Evolutionary conservation across 2,113 vertebrate species (phyloP), one percentile per base, ranked within the genome.

Genomic region (Pimephales promelas): DNA sequence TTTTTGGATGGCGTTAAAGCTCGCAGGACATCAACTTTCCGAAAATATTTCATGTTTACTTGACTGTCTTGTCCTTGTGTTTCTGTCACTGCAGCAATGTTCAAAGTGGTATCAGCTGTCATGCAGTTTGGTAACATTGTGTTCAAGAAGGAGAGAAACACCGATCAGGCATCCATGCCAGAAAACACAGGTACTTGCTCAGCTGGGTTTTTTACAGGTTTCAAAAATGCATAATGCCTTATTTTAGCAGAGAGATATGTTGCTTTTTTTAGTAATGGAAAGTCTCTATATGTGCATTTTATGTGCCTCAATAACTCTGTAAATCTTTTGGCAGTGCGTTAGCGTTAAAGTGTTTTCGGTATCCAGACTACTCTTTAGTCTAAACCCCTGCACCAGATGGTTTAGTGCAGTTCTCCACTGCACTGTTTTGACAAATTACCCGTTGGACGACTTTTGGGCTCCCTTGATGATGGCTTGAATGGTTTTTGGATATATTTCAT

Each of bases 71-170:
- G 79, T 64, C 43, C 59, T 3, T 84, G 75, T 18, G 11, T 83
- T 79, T 86, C 24, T 56, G 16, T 74, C 4, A 86, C 64, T 90
- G 43, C 75, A 99, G 98, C 97, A 11, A 99, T 99, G 98, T 92
- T 99, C 81, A 99, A 97, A 90, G 98, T 99, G 56, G 98, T 98
- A 28, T 99, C 98, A 28, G 96, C 98, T 1, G 98, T 99, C 86
- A 94, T 99, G 16, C 98, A 99, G 83, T 99, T 99, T 92, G 98
- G 98, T 24, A 99, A 99, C 89, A 96, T 99, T 82, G 90, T 95
- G 88, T 99, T 99, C 75, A 99, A 99, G 91, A 99, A 99, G 89
- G 98, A 99, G 90, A 96, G 97, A 87, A 99, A 99, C 91, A 97
- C 96, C 0, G 98, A 99, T 61, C 98, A 99, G 89, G 97, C 98